Evolutionary conservation across 2,113 vertebrate genomes (phyloP).

Genomic region (Nothoprocta pentlandii): DNA sequence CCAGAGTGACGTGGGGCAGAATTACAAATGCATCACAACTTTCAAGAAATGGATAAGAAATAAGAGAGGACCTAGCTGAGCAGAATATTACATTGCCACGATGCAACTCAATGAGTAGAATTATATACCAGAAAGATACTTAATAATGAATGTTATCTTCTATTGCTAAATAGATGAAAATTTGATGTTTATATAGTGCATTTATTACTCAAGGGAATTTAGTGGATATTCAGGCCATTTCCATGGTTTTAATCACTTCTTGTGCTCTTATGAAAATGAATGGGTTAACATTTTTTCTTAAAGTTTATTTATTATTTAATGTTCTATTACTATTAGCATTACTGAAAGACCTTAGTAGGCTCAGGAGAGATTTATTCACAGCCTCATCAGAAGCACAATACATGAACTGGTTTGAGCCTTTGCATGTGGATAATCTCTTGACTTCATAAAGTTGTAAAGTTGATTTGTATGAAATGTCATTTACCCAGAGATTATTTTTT

Average conservation of each 20-base stretch:
- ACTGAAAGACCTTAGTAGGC: not conserved
- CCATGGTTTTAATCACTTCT: not conserved
- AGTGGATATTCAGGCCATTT: not conserved
- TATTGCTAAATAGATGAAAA: not conserved
- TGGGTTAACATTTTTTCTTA: not conserved
- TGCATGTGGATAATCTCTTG: slow-evolving; percentile 14
- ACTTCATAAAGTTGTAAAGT: slow-evolving; percentile 10
- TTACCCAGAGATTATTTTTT: not conserved
- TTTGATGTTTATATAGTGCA: rapidly evolving
- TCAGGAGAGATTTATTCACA: not conserved
- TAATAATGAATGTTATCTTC: rapidly evolving
- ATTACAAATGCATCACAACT: not conserved
- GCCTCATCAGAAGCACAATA: not conserved
- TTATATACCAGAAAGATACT: not conserved
- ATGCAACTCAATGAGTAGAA: not conserved
- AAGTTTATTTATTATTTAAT: not conserved
- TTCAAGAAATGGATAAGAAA: not conserved
- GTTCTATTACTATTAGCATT: not conserved
- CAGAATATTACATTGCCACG: not conserved
- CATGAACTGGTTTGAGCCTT: slow-evolving; percentile 35
- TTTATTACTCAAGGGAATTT: not conserved
- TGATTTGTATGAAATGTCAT: slow-evolving; percentile 50
- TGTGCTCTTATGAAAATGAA: not conserved
- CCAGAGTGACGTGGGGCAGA: rapidly evolving
- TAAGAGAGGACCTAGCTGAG: not conserved